Percentiles rank a stretch among this genome's conserved stretches.
Conservation (phyloP, 2,113 vertebrate genomes). For the Ictalurus punctatus region DNA sequence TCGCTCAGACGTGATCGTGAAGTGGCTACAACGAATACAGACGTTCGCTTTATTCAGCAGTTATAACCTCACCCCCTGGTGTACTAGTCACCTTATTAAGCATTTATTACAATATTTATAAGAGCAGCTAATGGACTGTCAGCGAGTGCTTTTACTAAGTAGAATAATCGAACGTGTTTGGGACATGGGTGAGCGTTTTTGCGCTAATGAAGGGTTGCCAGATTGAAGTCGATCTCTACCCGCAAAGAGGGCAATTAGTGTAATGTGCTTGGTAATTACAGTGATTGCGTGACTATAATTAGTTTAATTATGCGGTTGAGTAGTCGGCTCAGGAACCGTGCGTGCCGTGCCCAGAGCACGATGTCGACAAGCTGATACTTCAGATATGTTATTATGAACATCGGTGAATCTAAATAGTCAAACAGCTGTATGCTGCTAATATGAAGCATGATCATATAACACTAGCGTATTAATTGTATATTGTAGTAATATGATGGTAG, state of each 20-base stretch:
- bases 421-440: constrained; percentile 14
- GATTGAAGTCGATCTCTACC: constrained; percentile 46
- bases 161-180: constrained; percentile 30
- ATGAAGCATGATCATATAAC: not conserved
- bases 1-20: not conserved
- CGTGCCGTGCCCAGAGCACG: constrained; percentile 36
- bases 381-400: constrained; percentile 24
- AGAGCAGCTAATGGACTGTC: constrained; percentile 2
- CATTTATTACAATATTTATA: constrained; percentile 9
- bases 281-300: constrained; percentile 58
- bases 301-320: constrained; percentile 58
- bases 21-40: not conserved
- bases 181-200: constrained; percentile 18
- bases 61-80: not conserved
- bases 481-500: not conserved
- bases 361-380: constrained; percentile 36
- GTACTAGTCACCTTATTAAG: not conserved
- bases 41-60: not conserved
- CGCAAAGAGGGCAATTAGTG: constrained; percentile 54
- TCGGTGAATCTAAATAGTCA: not conserved
- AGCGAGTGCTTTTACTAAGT: constrained; percentile 7
- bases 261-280: constrained; percentile 54
- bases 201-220: constrained; percentile 40
- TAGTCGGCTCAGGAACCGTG: constrained; percentile 46
- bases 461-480: not conserved